phyloP scores from a whole-genome alignment of 2,797 vertebrate species.

The Mus caroli region DNA sequence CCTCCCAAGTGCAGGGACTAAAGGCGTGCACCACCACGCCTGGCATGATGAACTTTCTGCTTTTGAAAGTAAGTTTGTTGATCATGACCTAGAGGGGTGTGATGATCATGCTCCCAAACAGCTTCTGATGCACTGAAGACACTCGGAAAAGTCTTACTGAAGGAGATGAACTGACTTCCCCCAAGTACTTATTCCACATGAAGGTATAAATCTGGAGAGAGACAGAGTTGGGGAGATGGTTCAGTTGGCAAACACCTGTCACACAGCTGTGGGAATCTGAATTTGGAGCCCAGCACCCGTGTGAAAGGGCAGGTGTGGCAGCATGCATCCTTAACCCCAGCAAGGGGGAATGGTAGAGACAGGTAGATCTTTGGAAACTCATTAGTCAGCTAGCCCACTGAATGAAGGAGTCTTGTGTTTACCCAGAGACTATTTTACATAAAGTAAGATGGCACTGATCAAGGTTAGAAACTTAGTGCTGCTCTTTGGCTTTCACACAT shows the following conservation, averaged over 20 bases:
- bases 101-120: background rate
- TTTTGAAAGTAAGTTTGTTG: constrained; percentile 15
- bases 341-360: background rate
- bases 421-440: background rate
- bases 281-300: background rate
- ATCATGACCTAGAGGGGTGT: background rate
- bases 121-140: background rate
- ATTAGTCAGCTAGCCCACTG: background rate
- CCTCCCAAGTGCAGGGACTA: too few relatives aligned
- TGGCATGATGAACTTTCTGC: background rate
- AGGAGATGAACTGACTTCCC: background rate
- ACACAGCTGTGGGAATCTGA: background rate
- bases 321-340: background rate
- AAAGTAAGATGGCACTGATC: background rate
- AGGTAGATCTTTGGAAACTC: background rate
- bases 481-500: background rate
- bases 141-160: background rate
- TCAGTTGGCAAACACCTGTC: background rate
- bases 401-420: background rate
- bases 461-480: background rate
- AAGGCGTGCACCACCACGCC: too few relatives aligned
- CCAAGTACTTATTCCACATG: background rate
- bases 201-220: background rate
- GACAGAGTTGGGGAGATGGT: background rate
- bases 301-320: background rate